Evolutionary conservation across 1,140 invertebrate genomes (phyloP).

Genomic region (Papilio aristodemus): DNA sequence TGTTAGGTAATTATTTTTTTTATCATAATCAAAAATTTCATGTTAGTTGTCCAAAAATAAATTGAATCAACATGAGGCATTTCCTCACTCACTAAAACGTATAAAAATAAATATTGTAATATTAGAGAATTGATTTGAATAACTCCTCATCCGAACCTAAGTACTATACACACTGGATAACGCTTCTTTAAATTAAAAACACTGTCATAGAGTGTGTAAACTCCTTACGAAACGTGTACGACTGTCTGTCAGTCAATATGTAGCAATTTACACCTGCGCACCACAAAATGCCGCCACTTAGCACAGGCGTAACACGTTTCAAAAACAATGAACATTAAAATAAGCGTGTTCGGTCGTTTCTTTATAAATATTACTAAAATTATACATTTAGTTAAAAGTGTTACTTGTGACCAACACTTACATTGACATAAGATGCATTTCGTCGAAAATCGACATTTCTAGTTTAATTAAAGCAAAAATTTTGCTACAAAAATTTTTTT

Average conservation of each 20-base stretch:
- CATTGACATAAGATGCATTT: too few species aligned
- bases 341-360: background rate
- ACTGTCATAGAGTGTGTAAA: background rate
- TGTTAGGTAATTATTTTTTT: too few species aligned
- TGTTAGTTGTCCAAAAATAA: background rate
- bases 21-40: too few species aligned
- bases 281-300: background rate
- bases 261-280: slow-evolving; percentile 3
- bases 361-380: background rate
- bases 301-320: background rate
- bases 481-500: too few species aligned
- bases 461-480: too few species aligned
- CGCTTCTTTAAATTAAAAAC: background rate
- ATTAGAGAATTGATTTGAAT: too few species aligned
- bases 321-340: slow-evolving; percentile 1
- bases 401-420: too few species aligned
- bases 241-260: background rate
- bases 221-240: background rate
- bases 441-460: too few species aligned
- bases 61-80: background rate
- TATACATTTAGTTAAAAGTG: background rate
- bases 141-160: too few species aligned
- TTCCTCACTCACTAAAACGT: too few species aligned
- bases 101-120: too few species aligned
- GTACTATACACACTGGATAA: background rate